Percentiles rank a stretch among this genome's conserved stretches.
phyloP scores from a whole-genome alignment of 2,888 invertebrate genomes.

The Macrophya annulata region DNA sequence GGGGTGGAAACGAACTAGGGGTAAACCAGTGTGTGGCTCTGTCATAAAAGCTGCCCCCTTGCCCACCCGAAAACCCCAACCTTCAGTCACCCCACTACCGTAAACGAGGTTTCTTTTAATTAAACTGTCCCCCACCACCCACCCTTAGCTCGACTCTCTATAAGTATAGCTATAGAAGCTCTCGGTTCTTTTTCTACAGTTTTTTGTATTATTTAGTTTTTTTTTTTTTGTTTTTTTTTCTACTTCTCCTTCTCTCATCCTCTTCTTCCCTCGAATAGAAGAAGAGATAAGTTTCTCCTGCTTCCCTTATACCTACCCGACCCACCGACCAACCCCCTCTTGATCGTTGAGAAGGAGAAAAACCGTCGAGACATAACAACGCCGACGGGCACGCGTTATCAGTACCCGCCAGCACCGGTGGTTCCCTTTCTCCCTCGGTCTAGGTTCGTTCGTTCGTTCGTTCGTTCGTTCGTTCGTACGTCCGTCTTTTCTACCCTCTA shows the following conservation, averaged over 20 bases:
- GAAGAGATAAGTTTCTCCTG: neutral
- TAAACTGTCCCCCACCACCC: conserved; percentile 72
- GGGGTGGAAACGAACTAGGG: neutral
- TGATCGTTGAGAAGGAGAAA: conserved; percentile 56
- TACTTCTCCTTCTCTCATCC: conserved; percentile 55
- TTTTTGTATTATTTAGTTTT: too few relatives aligned
- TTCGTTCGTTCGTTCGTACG: neutral
- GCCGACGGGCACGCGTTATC: conserved; percentile 76
- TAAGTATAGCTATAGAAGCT: neutral
- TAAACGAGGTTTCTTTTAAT: conserved; percentile 78
- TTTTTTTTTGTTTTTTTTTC: conserved; percentile 48
- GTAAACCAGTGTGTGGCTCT: conserved; percentile 30
- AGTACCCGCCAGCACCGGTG: conserved; percentile 73
- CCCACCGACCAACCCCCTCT: neutral
- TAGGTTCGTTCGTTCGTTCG: neutral
- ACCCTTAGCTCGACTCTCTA: conserved; percentile 20
- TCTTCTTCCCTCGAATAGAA: conserved; percentile 15
- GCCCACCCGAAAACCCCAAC: too few relatives aligned
- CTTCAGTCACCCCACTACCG: conserved; percentile 22
- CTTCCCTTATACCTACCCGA: conserved; percentile 4
- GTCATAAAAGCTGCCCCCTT: conserved; percentile 53
- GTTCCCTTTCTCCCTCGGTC: conserved; percentile 55
- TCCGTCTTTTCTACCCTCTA: neutral
- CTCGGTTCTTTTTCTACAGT: neutral
- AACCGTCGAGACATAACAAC: conserved; percentile 71